A percentile compares a stretch with the other conserved stretches of the same genome.
Evolutionary conservation across 1,140 invertebrate species (phyloP).

Genomic region (Lepidostoma basale): DNA sequence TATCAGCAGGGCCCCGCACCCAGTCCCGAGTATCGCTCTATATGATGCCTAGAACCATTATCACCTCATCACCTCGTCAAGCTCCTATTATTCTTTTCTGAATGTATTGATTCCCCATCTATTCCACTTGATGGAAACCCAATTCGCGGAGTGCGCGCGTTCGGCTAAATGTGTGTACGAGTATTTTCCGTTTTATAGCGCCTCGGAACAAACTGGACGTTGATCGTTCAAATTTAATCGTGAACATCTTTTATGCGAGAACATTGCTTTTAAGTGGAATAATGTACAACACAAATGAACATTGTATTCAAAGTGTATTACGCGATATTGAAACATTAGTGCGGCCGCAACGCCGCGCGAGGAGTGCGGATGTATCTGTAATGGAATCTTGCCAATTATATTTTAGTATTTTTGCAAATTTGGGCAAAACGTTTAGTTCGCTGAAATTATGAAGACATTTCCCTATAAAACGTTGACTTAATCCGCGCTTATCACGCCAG

Average conservation of each 20-base stretch:
- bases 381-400: conserved; percentile 32
- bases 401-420: conserved; percentile 32
- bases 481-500: conserved; percentile 17
- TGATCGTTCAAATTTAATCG: background rate
- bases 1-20: too few species aligned
- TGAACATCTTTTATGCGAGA: background rate
- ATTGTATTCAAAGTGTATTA: background rate
- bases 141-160: too few species aligned
- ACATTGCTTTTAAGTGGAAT: conserved; percentile 5
- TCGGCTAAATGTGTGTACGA: too few species aligned
- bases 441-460: conserved; percentile 20
- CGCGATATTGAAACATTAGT: background rate
- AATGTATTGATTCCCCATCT: too few species aligned
- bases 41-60: too few species aligned
- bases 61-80: too few species aligned
- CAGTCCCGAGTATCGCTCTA: too few species aligned
- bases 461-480: conserved; percentile 11
- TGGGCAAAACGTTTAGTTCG: conserved; percentile 12
- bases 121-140: too few species aligned
- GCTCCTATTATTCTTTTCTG: too few species aligned
- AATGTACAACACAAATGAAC: background rate
- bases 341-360: background rate
- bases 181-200: too few species aligned
- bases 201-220: too few species aligned
- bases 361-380: conserved; percentile 7